Percentiles rank a stretch among this genome's conserved stretches.
Conservation (phyloP, 2,888 invertebrate genomes). For the Bembecia ichneumoniformis region DNA sequence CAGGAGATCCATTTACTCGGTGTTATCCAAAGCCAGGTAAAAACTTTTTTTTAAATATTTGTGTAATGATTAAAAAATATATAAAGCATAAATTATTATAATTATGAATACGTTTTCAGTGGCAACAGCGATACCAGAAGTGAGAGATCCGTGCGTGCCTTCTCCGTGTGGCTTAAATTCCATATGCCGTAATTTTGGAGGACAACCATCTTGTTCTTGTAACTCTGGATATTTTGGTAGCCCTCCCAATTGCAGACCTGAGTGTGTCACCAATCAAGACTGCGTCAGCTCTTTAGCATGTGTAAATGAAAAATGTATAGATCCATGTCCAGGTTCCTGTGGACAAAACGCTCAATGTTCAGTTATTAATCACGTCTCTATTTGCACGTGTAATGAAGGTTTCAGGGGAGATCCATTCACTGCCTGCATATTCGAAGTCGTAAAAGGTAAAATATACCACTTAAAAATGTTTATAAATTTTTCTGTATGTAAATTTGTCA, state of each 20-base stretch:
- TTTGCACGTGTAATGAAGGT: conserved; percentile 73
- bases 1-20: conserved; percentile 78
- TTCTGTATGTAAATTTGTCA: not conserved
- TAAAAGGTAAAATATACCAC: conserved; percentile 33
- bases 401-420: conserved; percentile 76
- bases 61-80: not conserved
- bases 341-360: conserved; percentile 71
- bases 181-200: conserved; percentile 68
- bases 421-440: conserved; percentile 41
- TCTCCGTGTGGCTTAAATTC: conserved; percentile 79
- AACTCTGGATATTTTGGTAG: conserved; percentile 73
- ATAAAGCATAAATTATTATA: not conserved
- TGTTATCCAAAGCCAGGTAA: conserved; percentile 73
- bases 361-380: conserved; percentile 75
- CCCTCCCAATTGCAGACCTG: conserved; percentile 78
- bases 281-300: conserved; percentile 77
- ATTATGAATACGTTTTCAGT: conserved; percentile 17
- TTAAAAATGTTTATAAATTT: not conserved
- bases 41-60: conserved; percentile 1
- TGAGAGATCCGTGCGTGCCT: conserved; percentile 74
- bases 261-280: conserved; percentile 77
- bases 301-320: conserved; percentile 75
- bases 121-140: conserved; percentile 31
- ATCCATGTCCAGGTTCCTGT: conserved; percentile 80
- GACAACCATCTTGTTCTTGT: conserved; percentile 75